A percentile compares a stretch with the other conserved stretches of the same genome.
phyloP scores from a whole-genome alignment of 2,888 invertebrate species.

The Rhamphomyia laevipes region DNA sequence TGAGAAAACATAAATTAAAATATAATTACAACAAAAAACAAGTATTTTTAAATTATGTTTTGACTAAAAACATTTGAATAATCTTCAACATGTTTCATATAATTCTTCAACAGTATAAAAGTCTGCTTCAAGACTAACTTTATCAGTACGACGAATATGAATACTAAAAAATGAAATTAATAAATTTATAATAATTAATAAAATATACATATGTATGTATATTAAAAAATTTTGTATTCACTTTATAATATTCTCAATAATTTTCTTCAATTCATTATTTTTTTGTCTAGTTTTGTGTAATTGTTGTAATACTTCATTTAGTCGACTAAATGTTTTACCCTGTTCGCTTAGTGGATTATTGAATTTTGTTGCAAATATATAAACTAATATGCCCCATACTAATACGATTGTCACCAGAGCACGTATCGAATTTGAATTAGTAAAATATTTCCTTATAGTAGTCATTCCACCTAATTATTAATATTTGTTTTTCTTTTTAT shows the following conservation, averaged over 20 bases:
- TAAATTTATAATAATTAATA: constrained; percentile 18
- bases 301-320: constrained; percentile 62
- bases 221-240: constrained; percentile 26
- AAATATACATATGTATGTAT: neutral
- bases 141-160: constrained; percentile 72
- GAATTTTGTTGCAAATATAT: constrained; percentile 34
- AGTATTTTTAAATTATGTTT: no score
- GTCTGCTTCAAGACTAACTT: constrained; percentile 94
- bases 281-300: constrained; percentile 67
- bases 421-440: constrained; percentile 18
- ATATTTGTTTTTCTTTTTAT: no score
- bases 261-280: constrained; percentile 62
- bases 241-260: constrained; percentile 56
- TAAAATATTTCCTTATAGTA: no score
- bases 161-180: constrained; percentile 42
- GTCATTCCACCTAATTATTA: no score
- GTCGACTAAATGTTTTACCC: constrained; percentile 51
- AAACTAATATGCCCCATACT: constrained; percentile 35
- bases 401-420: constrained; percentile 33
- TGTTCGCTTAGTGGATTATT: constrained; percentile 25
- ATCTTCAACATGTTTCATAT: constrained; percentile 86
- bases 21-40: no score
- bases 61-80: constrained; percentile 46
- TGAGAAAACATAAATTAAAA: no score
- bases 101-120: constrained; percentile 90